Conservation (phyloP, 2,113 vertebrate genomes). For the Malurus alboscapulatus region DNA sequence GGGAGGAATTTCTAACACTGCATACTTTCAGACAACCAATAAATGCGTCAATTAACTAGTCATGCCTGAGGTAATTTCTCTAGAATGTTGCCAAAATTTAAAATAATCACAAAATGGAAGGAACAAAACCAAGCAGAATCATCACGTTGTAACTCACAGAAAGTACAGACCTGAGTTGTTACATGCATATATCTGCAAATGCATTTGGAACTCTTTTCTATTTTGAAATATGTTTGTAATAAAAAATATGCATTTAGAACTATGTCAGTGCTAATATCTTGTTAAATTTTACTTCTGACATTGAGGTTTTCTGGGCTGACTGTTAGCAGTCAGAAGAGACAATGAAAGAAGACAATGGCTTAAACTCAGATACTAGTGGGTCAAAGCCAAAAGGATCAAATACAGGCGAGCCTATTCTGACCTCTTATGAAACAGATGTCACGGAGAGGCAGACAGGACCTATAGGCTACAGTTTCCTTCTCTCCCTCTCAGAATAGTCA, state of each 20-base stretch:
- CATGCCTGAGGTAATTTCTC: not conserved
- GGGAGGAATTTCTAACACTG: not conserved
- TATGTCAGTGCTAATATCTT: not conserved
- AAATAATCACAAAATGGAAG: not conserved
- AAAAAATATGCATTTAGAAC: not conserved
- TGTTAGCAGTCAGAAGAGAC: not conserved
- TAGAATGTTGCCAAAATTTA: not conserved
- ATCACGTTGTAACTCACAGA: not conserved
- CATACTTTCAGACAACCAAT: not conserved
- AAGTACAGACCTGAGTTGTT: not conserved
- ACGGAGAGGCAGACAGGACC: not conserved
- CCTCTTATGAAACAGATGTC: not conserved
- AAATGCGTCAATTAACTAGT: not conserved
- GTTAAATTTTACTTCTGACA: not conserved
- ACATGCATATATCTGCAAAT: not conserved
- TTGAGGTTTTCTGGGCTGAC: not conserved
- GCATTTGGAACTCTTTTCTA: not conserved
- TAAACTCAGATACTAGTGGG: not conserved
- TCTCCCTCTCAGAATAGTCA: not conserved
- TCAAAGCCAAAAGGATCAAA: not conserved
- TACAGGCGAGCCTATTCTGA: not conserved
- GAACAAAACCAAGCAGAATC: not conserved
- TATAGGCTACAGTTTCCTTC: accelerated
- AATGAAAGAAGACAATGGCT: not conserved
- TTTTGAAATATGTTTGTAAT: not conserved